These are phyloP conservation scores for Anastrepha obliqua DNA, from an alignment of 1,140 invertebrate genomes.

Conservation along the genomic window DNA sequence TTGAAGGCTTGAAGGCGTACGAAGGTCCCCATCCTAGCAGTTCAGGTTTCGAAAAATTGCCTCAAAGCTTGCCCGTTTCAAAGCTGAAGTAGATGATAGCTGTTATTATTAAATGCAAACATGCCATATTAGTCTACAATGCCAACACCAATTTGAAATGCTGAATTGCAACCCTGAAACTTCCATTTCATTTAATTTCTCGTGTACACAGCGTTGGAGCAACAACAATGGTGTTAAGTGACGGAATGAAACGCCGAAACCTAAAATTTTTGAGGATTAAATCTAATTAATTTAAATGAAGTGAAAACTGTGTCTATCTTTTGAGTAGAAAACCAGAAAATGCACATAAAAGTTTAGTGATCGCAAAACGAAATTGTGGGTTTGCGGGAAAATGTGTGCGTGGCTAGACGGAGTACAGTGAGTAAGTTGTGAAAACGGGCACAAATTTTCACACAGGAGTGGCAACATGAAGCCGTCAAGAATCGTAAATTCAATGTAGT, in stretches of 20 bases:
- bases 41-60: too few relatives aligned
- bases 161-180: conserved; percentile 12
- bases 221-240: conserved; percentile 1
- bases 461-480: conserved; percentile 24
- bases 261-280: background rate
- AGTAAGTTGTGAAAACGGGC: background rate
- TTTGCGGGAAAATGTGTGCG: background rate
- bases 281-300: conserved; percentile 43
- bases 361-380: background rate
- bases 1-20: too few relatives aligned
- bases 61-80: too few relatives aligned
- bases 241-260: background rate
- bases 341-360: background rate
- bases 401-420: background rate
- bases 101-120: background rate
- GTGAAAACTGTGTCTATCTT: conserved; percentile 5
- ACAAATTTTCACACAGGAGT: conserved; percentile 9
- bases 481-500: background rate
- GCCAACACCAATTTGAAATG: background rate
- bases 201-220: conserved; percentile 25
- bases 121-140: background rate
- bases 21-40: too few relatives aligned
- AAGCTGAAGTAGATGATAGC: too few relatives aligned
- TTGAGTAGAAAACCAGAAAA: background rate
- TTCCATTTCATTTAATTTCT: conserved; percentile 36